These are phyloP conservation scores for Ceyx melanurus DNA, from an alignment of 2,113 vertebrate species.

Conservation along the genomic window DNA sequence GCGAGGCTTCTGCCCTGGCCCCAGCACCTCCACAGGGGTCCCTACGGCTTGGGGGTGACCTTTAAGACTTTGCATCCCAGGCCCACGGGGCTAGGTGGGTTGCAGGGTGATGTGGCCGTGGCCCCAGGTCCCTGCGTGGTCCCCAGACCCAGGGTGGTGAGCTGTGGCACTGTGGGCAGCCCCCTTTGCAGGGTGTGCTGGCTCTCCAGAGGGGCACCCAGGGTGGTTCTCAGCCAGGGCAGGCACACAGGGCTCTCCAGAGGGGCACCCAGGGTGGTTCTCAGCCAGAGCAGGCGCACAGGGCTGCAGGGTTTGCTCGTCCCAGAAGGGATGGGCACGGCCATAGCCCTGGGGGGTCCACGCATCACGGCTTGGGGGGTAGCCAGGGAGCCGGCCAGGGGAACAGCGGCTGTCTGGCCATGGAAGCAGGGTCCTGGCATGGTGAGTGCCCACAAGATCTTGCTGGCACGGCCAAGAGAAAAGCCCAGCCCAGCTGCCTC, in stretches of 20 bases:
- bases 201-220: accelerated
- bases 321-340: accelerated
- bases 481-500: background rate
- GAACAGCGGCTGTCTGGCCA: accelerated
- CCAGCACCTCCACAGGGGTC: background rate
- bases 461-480: background rate
- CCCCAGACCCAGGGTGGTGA: background rate
- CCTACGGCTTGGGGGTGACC: background rate
- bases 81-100: background rate
- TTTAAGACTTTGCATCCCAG: too few relatives aligned
- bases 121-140: accelerated
- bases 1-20: accelerated
- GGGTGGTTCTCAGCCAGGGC: background rate
- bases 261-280: background rate
- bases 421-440: accelerated
- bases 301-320: background rate
- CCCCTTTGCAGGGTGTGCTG: background rate
- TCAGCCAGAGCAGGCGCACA: background rate
- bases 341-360: accelerated
- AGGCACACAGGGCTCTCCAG: background rate
- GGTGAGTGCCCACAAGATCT: background rate
- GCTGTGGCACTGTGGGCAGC: background rate
- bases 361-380: background rate
- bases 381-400: background rate
- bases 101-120: background rate